A percentile compares a stretch with the other conserved stretches of the same genome.
phyloP scores from a whole-genome alignment of 2,797 vertebrate species.

The Trachops cirrhosus region DNA sequence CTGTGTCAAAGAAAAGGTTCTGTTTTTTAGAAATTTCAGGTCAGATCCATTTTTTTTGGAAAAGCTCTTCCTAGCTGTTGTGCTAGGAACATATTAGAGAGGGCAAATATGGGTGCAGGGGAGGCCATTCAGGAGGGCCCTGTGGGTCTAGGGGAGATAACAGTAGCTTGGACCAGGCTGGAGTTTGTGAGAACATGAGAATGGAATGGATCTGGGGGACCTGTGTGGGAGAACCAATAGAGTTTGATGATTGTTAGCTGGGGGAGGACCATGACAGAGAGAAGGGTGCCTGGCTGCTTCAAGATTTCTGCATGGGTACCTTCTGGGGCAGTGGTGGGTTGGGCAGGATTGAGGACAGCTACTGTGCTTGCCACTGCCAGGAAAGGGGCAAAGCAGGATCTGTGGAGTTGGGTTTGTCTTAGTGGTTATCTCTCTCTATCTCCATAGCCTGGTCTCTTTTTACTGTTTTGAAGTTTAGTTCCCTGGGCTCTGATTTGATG shows the following conservation, averaged over 20 bases:
- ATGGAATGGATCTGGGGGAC: too few relatives aligned
- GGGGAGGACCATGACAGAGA: background rate
- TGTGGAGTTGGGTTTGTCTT: background rate
- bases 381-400: background rate
- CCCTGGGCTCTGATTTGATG: background rate
- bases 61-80: background rate
- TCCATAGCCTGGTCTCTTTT: background rate
- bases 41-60: background rate
- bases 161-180: background rate
- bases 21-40: background rate
- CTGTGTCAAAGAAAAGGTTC: background rate
- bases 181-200: background rate
- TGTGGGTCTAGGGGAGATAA: background rate
- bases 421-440: background rate
- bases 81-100: background rate
- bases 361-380: background rate
- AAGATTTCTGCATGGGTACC: background rate
- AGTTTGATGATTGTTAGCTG: background rate
- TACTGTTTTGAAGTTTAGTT: slow-evolving; percentile 17
- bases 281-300: background rate
- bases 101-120: background rate
- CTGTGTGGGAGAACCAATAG: background rate
- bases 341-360: background rate
- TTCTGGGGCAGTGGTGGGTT: background rate
- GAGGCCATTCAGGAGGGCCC: background rate